phyloP scores from a whole-genome alignment of 2,113 vertebrate species.

The Cairina moschata region DNA sequence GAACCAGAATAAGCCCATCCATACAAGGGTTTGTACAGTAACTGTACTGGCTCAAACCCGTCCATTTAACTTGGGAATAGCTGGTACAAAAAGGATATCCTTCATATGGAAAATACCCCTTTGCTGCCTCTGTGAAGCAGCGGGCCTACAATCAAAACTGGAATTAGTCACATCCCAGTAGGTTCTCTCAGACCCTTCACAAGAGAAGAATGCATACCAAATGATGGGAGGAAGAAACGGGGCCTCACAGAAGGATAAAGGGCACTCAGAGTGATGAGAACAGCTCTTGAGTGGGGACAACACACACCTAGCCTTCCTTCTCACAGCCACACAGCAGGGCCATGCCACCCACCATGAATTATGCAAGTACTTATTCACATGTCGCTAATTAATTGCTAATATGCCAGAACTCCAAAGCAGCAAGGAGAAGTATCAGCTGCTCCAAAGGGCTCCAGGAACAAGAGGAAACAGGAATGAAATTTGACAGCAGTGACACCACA shows the following conservation, averaged over 20 bases:
- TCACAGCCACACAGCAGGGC: background rate
- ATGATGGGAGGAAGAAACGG: rapidly evolving
- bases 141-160: background rate
- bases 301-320: background rate
- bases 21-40: background rate
- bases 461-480: background rate
- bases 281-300: background rate
- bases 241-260: background rate
- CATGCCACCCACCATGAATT: background rate
- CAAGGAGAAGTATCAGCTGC: background rate
- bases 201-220: background rate
- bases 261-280: background rate
- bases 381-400: background rate
- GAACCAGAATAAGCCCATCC: background rate
- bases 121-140: background rate
- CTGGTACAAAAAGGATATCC: background rate
- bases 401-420: background rate
- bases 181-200: background rate
- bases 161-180: background rate
- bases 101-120: background rate
- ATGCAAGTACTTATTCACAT: rapidly evolving
- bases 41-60: background rate
- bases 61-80: background rate
- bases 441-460: background rate
- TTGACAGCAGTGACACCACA: background rate